Base-by-base conservation (phyloP, 1,140 invertebrate genomes). In the Dysdera silvatica region DNA sequence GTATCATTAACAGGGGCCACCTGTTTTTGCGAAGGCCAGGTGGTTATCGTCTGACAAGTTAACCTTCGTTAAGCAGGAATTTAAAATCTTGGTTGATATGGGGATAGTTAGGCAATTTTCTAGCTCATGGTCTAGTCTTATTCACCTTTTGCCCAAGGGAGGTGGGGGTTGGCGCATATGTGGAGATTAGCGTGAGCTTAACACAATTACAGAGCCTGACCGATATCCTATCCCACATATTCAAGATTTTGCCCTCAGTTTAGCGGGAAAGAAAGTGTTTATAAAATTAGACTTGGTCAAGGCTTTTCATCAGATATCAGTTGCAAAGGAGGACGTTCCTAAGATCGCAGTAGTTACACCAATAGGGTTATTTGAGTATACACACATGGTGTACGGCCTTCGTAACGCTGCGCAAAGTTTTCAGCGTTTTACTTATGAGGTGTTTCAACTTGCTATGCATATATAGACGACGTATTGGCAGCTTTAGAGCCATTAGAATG, bases 391-490 rank as follows among this genome's bases (percentile, higher is more conserved):
- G 6, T 65, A 67, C 32, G 63, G 63, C n/a, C n/a, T n/a, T n/a
- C n/a, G n/a, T n/a, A n/a, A n/a, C n/a, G n/a, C n/a, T n/a, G n/a
- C n/a, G n/a, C n/a, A n/a, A n/a, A n/a, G n/a, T n/a, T n/a, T n/a
- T n/a, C n/a, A n/a, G n/a, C n/a, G n/a, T n/a, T n/a, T 14, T 37
- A 67, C 12, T 45, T 53, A 66, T 37, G 26, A 40, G 37, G 24
- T 67, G 18, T 10, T 43, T 32, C n/a, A n/a, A 10, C 8, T 37
- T 37, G 8, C 35, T 10, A n/a, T 37, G n/a, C n/a, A n/a, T 37
- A 37, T 37, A 7, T 37, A n/a, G 33, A 37, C 16, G 33, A n/a
- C n/a, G n/a, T 84, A 31, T 70, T 82, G 1, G 69, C 84, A 5
- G 77, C 70, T 32, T 74, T 71, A 2, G 48, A 70, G 3, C 61